A percentile compares a stretch with the other conserved stretches of the same genome.
Evolutionary conservation across 2,113 vertebrate genomes (phyloP).

Genomic region (Pundamilia nyererei): DNA sequence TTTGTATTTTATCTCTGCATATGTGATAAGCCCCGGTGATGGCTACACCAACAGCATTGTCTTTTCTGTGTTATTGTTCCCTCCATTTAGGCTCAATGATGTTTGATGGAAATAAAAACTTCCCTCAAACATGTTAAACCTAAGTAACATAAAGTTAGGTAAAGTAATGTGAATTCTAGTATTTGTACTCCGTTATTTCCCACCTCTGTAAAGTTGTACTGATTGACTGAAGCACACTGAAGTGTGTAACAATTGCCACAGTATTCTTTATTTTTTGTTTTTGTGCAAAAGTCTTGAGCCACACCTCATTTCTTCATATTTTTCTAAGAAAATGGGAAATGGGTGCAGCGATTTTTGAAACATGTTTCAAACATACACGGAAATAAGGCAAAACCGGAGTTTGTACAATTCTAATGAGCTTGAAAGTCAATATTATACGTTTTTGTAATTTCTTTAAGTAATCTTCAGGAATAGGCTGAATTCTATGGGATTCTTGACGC

Average conservation of each 20-base stretch:
- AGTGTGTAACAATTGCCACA: neutral
- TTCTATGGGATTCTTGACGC: neutral
- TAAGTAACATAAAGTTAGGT: neutral
- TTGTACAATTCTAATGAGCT: neutral
- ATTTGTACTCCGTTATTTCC: neutral
- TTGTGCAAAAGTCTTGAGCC: neutral
- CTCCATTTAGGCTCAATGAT: neutral
- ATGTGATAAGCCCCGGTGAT: neutral
- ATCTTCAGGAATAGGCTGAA: neutral
- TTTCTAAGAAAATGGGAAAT: neutral
- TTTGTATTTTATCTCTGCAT: neutral
- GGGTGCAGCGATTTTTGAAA: neutral
- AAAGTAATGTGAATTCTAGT: neutral
- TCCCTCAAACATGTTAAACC: neutral
- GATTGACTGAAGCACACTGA: neutral
- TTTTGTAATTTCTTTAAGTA: neutral
- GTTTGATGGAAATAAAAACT: neutral
- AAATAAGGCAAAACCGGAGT: neutral
- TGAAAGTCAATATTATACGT: neutral
- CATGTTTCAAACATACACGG: neutral
- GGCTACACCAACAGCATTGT: neutral
- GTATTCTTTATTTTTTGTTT: neutral
- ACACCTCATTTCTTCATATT: neutral
- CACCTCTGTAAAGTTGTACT: neutral
- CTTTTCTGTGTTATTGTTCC: neutral